These are phyloP conservation scores for Peromyscus maniculatus DNA, from an alignment of 2,113 vertebrate genomes.

Conservation along the genomic window DNA sequence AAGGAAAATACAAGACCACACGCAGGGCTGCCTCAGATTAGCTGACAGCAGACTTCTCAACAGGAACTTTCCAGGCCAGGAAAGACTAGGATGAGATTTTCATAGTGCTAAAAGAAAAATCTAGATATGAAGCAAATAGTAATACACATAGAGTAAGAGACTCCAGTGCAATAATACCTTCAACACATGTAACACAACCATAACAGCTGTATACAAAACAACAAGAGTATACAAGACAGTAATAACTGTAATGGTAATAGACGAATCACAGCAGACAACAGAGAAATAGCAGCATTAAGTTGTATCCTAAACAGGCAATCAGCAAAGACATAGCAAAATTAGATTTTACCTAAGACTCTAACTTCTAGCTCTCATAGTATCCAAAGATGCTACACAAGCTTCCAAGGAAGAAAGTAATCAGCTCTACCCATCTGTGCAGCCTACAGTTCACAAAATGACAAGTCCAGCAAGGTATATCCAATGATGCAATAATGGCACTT, in stretches of 20 bases:
- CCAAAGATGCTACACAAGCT: neutral
- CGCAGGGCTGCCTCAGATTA: neutral
- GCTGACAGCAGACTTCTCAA: neutral
- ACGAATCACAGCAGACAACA: neutral
- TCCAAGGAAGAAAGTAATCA: neutral
- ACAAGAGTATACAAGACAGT: neutral
- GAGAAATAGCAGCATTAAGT: neutral
- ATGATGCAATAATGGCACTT: neutral
- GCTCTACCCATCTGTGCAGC: neutral
- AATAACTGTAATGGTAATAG: neutral
- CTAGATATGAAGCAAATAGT: neutral
- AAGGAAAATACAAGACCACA: neutral
- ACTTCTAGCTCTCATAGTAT: neutral
- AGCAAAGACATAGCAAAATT: neutral
- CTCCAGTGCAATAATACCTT: neutral
- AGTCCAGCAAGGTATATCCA: neutral
- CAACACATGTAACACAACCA: neutral
- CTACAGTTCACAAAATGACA: neutral
- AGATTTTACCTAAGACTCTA: neutral
- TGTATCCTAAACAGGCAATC: neutral
- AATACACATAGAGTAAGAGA: neutral
- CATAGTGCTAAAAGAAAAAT: neutral
- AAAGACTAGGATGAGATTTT: neutral
- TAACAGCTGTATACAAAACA: neutral
- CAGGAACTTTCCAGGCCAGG: neutral